Conservation (phyloP, 2,888 invertebrate genomes). For the Chironomus tentans region DNA sequence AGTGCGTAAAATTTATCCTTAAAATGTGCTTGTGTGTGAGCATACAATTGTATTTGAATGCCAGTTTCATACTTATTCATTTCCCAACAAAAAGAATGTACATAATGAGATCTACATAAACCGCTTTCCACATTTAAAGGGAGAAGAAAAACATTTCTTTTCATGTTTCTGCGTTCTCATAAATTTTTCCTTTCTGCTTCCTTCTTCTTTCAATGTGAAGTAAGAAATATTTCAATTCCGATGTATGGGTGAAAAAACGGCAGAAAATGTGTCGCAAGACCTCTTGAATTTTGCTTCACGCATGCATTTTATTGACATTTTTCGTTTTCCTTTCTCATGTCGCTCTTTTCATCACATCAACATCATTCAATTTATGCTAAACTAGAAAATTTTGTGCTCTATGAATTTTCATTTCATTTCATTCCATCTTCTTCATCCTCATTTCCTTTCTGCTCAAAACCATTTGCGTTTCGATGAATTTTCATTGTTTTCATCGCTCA, state of each 20-base stretch:
- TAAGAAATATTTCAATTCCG: background rate
- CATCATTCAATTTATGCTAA: background rate
- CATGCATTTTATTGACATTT: conserved; percentile 10
- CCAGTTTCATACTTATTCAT: background rate
- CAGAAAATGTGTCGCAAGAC: background rate
- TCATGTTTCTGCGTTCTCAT: too few relatives aligned
- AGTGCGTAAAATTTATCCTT: background rate
- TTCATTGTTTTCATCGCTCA: background rate
- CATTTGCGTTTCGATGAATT: background rate
- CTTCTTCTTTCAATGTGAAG: background rate
- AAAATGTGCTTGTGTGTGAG: background rate
- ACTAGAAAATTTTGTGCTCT: too few relatives aligned
- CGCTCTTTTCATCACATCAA: background rate
- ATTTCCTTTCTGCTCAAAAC: background rate
- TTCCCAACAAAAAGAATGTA: background rate
- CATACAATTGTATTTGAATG: background rate
- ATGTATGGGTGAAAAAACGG: background rate
- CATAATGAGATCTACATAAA: too few relatives aligned
- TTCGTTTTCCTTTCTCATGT: background rate
- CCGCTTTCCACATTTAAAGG: background rate
- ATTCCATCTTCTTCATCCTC: background rate
- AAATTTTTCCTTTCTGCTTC: too few relatives aligned
- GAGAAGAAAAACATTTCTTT: background rate
- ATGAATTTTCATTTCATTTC: background rate
- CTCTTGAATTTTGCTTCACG: background rate